These are phyloP conservation scores for Calidris pugnax DNA, from an alignment of 2,113 vertebrate species.

Conservation along the genomic window DNA sequence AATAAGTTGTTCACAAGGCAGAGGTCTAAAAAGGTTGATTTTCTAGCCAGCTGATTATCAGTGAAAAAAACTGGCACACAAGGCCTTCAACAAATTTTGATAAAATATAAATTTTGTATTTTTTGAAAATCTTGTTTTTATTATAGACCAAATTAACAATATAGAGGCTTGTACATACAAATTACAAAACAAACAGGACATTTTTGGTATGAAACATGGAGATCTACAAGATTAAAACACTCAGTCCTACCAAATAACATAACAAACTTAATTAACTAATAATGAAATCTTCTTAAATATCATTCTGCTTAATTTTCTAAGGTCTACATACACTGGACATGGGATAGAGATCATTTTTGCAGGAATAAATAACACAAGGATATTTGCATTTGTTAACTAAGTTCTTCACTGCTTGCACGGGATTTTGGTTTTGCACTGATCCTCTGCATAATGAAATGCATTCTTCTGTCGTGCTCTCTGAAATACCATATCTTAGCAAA, in stretches of 20 bases:
- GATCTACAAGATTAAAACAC: not conserved
- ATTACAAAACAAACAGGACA: not conserved
- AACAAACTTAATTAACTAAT: not conserved
- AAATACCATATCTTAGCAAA: not conserved
- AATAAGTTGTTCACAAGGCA: not conserved
- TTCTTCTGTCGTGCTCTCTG: not conserved
- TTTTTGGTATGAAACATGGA: not conserved
- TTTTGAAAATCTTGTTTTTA: not conserved
- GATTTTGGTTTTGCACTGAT: not conserved
- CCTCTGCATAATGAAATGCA: not conserved
- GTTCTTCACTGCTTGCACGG: not conserved
- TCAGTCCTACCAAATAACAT: not conserved
- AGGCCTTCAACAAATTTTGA: not conserved
- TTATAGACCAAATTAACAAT: not conserved
- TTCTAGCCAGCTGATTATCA: not conserved
- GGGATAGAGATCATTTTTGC: not conserved
- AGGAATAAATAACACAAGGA: not conserved
- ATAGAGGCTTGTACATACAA: not conserved
- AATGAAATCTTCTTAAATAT: not conserved
- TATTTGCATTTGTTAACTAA: not conserved
- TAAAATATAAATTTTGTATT: not conserved
- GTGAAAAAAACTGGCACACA: not conserved
- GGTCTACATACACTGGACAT: not conserved
- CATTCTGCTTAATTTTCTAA: not conserved
- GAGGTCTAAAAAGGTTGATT: not conserved